Conservation (phyloP, 30 jellyfish, hydroid and myxozoan genomes). For the Aurelia sp. region DNA sequence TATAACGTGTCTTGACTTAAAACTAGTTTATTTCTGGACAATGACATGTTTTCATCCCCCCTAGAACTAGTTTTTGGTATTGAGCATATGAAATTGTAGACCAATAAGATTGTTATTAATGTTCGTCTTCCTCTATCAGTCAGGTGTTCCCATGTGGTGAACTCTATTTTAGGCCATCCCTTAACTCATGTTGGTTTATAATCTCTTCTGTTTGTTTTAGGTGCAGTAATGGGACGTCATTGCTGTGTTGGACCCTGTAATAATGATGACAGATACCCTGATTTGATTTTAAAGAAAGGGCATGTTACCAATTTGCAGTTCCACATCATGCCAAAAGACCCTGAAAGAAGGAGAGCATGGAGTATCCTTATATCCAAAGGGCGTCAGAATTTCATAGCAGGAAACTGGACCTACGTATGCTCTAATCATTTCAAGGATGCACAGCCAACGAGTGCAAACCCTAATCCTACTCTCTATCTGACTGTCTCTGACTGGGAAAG, state of each 20-base stretch:
- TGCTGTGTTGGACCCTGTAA: conserved; percentile 58
- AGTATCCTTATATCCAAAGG: conserved; percentile 22
- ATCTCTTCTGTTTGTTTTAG: too few relatives aligned
- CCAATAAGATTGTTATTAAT: too few relatives aligned
- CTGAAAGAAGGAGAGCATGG: conserved; percentile 25
- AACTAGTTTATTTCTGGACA: too few relatives aligned
- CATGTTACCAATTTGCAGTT: conserved; percentile 35
- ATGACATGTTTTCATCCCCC: too few relatives aligned
- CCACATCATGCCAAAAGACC: conserved; percentile 24
- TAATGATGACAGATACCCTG: conserved; percentile 53
- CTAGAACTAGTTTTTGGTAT: too few relatives aligned
- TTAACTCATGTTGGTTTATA: too few relatives aligned
- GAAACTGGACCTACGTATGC: conserved; percentile 14
- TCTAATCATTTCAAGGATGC: conserved; percentile 61
- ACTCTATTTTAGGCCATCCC: too few relatives aligned
- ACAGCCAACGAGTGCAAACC: conserved; percentile 35
- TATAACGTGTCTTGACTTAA: too few relatives aligned
- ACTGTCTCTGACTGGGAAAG: conserved; percentile 8
- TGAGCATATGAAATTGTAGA: too few relatives aligned
- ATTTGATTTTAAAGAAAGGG: neutral
- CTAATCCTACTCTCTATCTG: conserved; percentile 35
- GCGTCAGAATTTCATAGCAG: conserved; percentile 28
- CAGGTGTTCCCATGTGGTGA: too few relatives aligned
- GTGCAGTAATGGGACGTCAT: conserved; percentile 16
- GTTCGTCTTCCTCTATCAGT: too few relatives aligned